Evolutionary conservation across 2,113 vertebrate species (phyloP), one percentile per base, ranked within the genome.

Genomic region (Catharus minimus): DNA sequence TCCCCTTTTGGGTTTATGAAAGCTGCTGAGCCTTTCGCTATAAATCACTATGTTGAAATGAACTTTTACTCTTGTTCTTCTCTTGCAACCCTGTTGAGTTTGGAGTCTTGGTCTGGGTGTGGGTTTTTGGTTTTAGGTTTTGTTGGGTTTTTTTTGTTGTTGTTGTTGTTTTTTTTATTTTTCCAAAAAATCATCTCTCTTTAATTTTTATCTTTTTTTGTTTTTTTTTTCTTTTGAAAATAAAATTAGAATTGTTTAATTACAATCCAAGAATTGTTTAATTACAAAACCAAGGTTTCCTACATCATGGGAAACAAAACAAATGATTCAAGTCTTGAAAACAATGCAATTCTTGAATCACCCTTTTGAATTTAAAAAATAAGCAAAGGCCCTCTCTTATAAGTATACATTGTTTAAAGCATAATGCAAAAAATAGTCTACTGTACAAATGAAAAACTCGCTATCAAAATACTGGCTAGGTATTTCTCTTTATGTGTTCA

Each of bases 1-100:
- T 97, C 97, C 96, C 86, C 75, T 87, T 97, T 97, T 80, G 92
- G 96, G 96, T 98, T 97, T 97, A 96, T 98, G 96, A 95, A 96
- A 97, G 95, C 96, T 94, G 92, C 93, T 96, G 92, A 97, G 96
- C 93, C 88, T 96, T 96, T 96, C 90, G 95, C 95, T 97, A 96
- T 97, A 97, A 97, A 97, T 97, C 96, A 97, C 89, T 57, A 86
- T 64, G 65, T 94, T 92, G 95, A 96, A 97, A 90, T 97, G 93
- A 96, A 97, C 95, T 95, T 96, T 96, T 95, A 91, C 94, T 96
- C 89, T 92, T 96, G 94, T 94, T 87, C 73, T 86, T 84, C 75
- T 92, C 71, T 94, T 96, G 86, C 55, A 94, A 28, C 41, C 26
- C 55, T 53, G 53, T 66, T 50, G 47, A 41, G 3, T 56, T 66